Evolutionary conservation across 2,888 invertebrate species (phyloP), one percentile per base, ranked within the genome.

Genomic region (Watsonalla binaria): DNA sequence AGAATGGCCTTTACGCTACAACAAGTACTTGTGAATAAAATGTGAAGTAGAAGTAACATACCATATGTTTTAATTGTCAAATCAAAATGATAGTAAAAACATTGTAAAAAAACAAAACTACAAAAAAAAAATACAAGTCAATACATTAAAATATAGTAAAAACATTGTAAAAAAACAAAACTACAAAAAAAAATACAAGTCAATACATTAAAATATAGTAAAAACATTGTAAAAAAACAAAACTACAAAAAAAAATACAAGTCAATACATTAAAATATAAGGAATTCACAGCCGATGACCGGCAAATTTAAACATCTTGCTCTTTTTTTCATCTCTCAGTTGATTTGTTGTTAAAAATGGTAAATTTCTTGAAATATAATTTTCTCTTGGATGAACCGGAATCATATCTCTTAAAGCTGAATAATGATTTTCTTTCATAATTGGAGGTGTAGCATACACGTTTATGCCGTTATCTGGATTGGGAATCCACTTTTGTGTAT

Each of bases 231-330:
- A 51, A 56, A 45, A 54, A 46, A 52, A 15, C 13, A 9, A 15
- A 46, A 59, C 51, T 47, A 61, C 49, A 54, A 54, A 57, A 52
- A 49, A 47, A 53, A 45, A 52, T 24, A 47, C 52, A 37, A 53
- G 54, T 56, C 39, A n/a, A 4, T 24, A 24, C 24, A 24, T 24
- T 4, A 24, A 24, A 24, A 24, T 24, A 24, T 24, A 24, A 24
- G 24, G 24, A 45, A 54, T 61, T 74, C 61, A 78, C 45, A 86
- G 61, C 61, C 75, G 80, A 61, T 89, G 89, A 42, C 87, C 79
- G 53, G 87, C 84, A 35, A 88, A 70, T 76, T 84, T 86, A 54
- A 84, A 84, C 84, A 86, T 88, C 75, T 86, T 89, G 56, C 63
- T 58, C 61, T 82, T 82, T 76, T 80, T 86, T 56, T 84, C 84